phyloP scores from a whole-genome alignment of 2,797 vertebrate genomes.

The Pygocentrus nattereri region DNA sequence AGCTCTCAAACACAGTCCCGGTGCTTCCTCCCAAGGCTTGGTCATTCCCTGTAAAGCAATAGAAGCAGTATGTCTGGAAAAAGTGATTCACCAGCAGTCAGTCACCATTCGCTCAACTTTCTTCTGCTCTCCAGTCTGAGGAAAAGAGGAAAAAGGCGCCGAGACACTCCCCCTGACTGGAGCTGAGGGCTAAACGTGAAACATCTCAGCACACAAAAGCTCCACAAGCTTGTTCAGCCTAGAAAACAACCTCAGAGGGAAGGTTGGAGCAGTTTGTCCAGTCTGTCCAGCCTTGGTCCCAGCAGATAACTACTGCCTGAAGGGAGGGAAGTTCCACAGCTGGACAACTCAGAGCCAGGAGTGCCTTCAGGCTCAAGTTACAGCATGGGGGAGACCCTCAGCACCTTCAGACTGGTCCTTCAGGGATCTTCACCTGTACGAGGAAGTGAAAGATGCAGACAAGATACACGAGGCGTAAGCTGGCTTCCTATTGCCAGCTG shows the following conservation, averaged over 20 bases:
- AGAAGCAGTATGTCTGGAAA: constrained; percentile 79
- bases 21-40: neutral
- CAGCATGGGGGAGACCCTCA: neutral
- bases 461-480: too few species aligned
- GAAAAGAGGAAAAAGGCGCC: neutral
- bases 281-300: constrained; percentile 15
- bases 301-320: neutral
- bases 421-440: neutral
- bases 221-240: neutral
- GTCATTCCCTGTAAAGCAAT: neutral
- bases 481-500: too few species aligned
- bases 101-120: constrained; percentile 36
- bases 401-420: neutral
- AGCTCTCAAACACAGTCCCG: neutral
- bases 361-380: neutral
- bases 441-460: constrained; percentile 1
- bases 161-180: neutral
- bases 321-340: constrained; percentile 40
- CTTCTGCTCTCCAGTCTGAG: constrained; percentile 19
- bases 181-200: neutral
- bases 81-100: constrained; percentile 73
- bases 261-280: constrained; percentile 9
- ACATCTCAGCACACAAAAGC: neutral
- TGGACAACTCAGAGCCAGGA: too few species aligned
- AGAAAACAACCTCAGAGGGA: neutral